Conservation (phyloP, 2,113 vertebrate species). For the Dascyllus trimaculatus region DNA sequence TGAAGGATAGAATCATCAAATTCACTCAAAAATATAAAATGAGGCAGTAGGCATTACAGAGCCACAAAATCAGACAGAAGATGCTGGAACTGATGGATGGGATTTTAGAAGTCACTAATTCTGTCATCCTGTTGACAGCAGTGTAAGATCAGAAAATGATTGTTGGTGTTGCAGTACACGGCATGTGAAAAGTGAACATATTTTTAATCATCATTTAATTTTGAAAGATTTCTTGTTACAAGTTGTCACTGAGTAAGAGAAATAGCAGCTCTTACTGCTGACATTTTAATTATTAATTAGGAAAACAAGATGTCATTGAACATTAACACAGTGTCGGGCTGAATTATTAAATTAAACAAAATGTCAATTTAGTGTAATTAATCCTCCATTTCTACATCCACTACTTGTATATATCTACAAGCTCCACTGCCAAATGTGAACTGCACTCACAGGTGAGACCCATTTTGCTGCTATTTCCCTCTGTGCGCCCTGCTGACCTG, state of each 20-base stretch:
- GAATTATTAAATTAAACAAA: neutral
- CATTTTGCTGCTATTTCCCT: slow-evolving; percentile 72
- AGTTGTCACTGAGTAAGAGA: neutral
- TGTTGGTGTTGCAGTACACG: too few relatives aligned
- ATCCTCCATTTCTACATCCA: neutral
- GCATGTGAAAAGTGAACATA: too few relatives aligned
- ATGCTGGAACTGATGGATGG: neutral
- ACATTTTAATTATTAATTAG: neutral
- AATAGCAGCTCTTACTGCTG: neutral
- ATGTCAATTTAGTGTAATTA: neutral
- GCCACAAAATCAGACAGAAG: neutral
- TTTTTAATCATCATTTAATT: neutral
- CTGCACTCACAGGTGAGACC: slow-evolving; percentile 72
- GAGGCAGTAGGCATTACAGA: neutral
- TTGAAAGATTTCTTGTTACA: neutral
- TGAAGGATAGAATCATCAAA: too few relatives aligned
- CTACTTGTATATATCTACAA: neutral
- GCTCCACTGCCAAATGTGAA: slow-evolving; percentile 29
- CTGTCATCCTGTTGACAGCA: too few relatives aligned
- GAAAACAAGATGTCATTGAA: neutral
- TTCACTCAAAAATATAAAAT: too few relatives aligned
- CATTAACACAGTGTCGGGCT: neutral
- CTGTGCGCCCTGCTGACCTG: slow-evolving; percentile 62
- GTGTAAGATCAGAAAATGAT: too few relatives aligned
- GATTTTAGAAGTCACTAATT: neutral